Evolutionary conservation across 2,797 vertebrate species (phyloP).

Genomic region (Clarias laeviceps): DNA sequence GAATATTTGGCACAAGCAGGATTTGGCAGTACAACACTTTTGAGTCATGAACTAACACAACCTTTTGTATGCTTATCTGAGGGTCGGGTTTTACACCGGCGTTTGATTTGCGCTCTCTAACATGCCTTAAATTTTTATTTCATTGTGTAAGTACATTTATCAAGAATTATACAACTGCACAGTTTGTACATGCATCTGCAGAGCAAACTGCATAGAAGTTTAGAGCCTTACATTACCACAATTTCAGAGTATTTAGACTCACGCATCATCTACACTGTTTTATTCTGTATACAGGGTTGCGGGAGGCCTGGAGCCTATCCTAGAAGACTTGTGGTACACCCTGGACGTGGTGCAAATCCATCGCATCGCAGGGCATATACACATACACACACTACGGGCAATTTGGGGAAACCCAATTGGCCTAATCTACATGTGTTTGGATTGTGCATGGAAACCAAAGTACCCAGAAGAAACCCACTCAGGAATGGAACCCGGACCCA

Average conservation of each 20-base stretch:
- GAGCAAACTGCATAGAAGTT: neutral
- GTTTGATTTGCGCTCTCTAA: neutral
- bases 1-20: neutral
- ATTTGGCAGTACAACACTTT: neutral
- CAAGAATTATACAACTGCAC: neutral
- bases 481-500: no score
- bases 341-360: no score
- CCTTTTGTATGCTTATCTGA: neutral
- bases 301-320: no score
- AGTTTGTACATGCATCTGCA: neutral
- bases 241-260: neutral
- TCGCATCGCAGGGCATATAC: no score
- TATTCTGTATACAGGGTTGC: no score
- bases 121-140: neutral
- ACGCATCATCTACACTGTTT: no score
- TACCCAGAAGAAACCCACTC: no score
- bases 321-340: no score
- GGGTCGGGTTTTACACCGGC: neutral
- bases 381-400: no score
- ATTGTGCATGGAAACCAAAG: no score
- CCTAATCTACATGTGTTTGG: no score
- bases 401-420: no score
- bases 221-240: neutral
- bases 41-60: constrained; percentile 6
- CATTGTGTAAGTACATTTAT: neutral